Evolutionary conservation across 2,113 vertebrate genomes (phyloP).

Genomic region (Megaceryle torquata): DNA sequence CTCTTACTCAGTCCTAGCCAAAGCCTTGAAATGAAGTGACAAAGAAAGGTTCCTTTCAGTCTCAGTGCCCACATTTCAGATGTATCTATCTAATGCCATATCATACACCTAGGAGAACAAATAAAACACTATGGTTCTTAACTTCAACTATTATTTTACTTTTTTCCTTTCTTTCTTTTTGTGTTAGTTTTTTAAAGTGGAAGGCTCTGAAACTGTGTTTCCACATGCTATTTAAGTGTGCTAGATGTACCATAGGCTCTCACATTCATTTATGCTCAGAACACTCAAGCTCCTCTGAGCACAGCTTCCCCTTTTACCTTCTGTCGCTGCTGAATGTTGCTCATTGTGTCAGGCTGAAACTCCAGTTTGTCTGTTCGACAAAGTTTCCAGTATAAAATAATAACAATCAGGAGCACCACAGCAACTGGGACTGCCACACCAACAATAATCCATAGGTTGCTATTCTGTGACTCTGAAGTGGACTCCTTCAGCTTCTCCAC

Average conservation of each 20-base stretch:
- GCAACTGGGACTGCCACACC: conserved; percentile 90
- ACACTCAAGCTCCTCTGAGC: background rate
- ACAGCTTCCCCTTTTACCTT: conserved; percentile 79
- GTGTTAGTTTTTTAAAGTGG: background rate
- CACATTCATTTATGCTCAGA: background rate
- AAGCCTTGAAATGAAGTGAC: conserved; percentile 34
- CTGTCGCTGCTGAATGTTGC: conserved; percentile 91
- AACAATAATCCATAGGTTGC: conserved; percentile 91
- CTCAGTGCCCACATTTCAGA: background rate
- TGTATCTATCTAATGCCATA: background rate
- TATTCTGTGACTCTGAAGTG: conserved; percentile 81
- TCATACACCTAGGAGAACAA: background rate
- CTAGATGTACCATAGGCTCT: background rate
- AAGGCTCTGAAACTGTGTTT: background rate
- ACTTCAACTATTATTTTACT: background rate
- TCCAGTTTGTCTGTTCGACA: conserved; percentile 97
- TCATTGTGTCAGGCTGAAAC: conserved; percentile 93
- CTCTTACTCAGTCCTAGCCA: background rate
- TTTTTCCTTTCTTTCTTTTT: no score
- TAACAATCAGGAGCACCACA: conserved; percentile 87
- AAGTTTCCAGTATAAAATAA: conserved; percentile 97
- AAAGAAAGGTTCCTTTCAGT: conserved; percentile 3
- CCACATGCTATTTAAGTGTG: background rate
- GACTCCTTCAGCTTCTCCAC: conserved; percentile 83
- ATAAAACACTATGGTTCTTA: background rate